Percentiles rank a stretch among this genome's conserved stretches.
phyloP scores from a whole-genome alignment of 1,140 invertebrate genomes.

The Drosophila setifemur region DNA sequence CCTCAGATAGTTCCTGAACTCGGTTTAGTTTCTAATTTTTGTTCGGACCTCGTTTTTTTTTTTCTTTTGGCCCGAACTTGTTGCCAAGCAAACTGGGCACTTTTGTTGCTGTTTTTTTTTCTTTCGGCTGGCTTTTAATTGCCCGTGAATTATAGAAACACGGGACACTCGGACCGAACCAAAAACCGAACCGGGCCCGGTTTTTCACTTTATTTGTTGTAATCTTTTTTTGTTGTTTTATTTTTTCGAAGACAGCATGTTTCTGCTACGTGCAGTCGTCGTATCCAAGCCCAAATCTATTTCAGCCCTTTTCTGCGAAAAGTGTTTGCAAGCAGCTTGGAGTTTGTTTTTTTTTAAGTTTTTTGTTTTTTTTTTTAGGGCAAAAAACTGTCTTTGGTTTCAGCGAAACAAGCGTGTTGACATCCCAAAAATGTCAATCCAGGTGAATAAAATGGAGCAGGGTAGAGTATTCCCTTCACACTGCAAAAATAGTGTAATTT shows the following conservation, averaged over 20 bases:
- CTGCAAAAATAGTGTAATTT: no score
- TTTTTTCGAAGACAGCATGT: no score
- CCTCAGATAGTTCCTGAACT: conserved; percentile 42
- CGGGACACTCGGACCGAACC: conserved; percentile 34
- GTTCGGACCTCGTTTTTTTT: not conserved
- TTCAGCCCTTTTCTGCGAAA: conserved; percentile 51
- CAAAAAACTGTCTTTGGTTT: not conserved
- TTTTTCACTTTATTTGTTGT: conserved; percentile 10
- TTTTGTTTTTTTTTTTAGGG: not conserved
- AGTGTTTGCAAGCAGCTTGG: conserved; percentile 8
- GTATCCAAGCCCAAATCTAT: conserved; percentile 51
- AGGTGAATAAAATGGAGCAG: not conserved
- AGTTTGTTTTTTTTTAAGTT: no score
- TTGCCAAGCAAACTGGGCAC: conserved; percentile 56
- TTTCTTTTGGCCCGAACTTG: conserved; percentile 27
- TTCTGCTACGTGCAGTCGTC: conserved; percentile 55
- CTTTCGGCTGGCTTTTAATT: conserved; percentile 55
- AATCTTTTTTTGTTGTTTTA: conserved; percentile 25
- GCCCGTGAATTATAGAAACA: conserved; percentile 74
- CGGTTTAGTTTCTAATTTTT: conserved; percentile 59
- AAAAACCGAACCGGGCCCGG: no score
- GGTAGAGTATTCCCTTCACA: no score
- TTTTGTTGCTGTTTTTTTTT: conserved; percentile 6
- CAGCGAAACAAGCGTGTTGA: conserved; percentile 9
- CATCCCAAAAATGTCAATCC: no score